Conservation (phyloP, 2,113 vertebrate genomes). For the Lethenteron camtschaticum region DNA sequence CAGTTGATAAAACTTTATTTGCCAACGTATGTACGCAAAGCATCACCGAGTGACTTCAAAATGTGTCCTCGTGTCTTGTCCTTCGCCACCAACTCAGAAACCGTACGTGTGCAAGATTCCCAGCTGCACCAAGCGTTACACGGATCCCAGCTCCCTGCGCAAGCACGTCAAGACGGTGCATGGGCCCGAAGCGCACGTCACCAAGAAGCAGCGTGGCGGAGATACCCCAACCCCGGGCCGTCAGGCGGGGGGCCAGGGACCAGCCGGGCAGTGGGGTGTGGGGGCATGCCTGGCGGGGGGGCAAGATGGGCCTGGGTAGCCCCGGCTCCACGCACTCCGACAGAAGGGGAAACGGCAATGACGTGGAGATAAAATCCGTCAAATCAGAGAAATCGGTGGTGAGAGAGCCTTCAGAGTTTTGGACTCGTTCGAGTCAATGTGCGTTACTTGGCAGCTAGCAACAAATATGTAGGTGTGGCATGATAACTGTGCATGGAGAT, state of each 20-base stretch:
- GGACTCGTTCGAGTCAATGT: too few relatives aligned
- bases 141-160: slow-evolving; percentile 85
- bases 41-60: too few relatives aligned
- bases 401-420: neutral
- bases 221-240: slow-evolving; percentile 34
- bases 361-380: slow-evolving; percentile 2
- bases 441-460: too few relatives aligned
- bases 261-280: slow-evolving; percentile 26
- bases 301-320: slow-evolving; percentile 3
- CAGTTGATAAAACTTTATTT: too few relatives aligned
- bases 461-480: too few relatives aligned
- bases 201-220: slow-evolving; percentile 74
- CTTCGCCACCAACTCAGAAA: slow-evolving; percentile 35
- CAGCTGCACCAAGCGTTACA: slow-evolving; percentile 88
- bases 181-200: slow-evolving; percentile 76
- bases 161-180: slow-evolving; percentile 96
- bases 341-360: neutral
- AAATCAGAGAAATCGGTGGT: slow-evolving; percentile 3
- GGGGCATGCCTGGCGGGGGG: slow-evolving; percentile 17
- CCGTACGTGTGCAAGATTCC: slow-evolving; percentile 93
- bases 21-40: too few relatives aligned
- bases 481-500: too few relatives aligned
- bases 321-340: neutral
- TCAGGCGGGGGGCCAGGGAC: slow-evolving; percentile 37
- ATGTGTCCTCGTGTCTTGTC: neutral